A percentile compares a stretch with the other conserved stretches of the same genome.
Conservation (phyloP, 2,113 vertebrate genomes). For the Poeciliopsis occidentalis region DNA sequence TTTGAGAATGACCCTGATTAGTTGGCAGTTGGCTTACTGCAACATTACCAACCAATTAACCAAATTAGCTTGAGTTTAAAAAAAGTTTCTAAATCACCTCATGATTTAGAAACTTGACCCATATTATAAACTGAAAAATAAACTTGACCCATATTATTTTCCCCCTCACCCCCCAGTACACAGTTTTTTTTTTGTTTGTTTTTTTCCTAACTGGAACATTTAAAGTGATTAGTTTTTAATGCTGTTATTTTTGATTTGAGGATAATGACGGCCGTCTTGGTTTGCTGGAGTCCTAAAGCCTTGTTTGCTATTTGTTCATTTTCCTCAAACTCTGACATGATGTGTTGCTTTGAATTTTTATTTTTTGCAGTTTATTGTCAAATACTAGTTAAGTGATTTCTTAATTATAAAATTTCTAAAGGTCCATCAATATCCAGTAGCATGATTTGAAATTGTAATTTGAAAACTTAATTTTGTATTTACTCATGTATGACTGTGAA, state of each 20-base stretch:
- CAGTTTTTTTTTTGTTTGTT: too few species aligned
- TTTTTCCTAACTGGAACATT: too few species aligned
- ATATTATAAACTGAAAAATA: background rate
- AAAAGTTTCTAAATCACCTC: too few species aligned
- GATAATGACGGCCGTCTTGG: too few species aligned
- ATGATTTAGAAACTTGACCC: too few species aligned
- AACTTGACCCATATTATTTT: background rate
- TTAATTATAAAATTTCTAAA: background rate
- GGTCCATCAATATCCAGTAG: background rate
- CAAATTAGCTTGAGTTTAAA: background rate
- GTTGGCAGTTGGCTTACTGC: background rate
- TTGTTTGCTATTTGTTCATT: too few species aligned
- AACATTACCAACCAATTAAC: background rate
- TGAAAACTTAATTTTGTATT: background rate
- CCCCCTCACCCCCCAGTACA: too few species aligned
- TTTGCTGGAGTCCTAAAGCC: too few species aligned
- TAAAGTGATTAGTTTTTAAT: too few species aligned
- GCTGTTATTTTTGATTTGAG: too few species aligned
- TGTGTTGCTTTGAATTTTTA: too few species aligned
- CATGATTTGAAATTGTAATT: background rate
- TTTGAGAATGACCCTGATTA: background rate
- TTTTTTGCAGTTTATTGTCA: background rate
- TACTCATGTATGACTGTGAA: conserved; percentile 10
- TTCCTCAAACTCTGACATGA: too few species aligned
- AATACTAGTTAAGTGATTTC: background rate